Evolutionary conservation across 2,888 invertebrate species (phyloP), one percentile per base, ranked within the genome.

Genomic region (Dysmachus trigonus): DNA sequence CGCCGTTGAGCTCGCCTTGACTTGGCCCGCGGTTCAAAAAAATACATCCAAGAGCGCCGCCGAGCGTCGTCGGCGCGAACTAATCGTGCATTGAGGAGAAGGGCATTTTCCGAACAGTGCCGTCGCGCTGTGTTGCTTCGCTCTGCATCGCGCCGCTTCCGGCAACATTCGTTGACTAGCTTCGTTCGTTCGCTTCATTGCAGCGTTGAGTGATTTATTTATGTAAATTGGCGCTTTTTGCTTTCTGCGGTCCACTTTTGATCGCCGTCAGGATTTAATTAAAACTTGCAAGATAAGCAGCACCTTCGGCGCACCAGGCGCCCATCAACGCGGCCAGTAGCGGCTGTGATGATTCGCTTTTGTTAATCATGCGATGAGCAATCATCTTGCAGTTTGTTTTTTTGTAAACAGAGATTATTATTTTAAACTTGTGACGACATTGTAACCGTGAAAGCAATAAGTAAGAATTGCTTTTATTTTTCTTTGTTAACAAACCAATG

Each of bases 21-120:
- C 30, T 27, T 77, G 77, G 47, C 77, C 77, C 77, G 22, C 27
- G 22, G 77, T 51, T 77, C 77, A 77, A 77, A 47, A 47, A 77
- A 77, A 47, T 76, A 77, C 47, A 77, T 4, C 18, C 22, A 2
- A 30, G 47, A 51, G 13, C 27, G 13, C 27, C 8, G 62, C 27
- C 8, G 13, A 1, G 27, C 27, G 47, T 41, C 15, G 38, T 1
- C 15, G 22, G 5, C 62, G 38, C 62, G 38, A 41, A 38, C 10
- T 38, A 7, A 53, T 22, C 72, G 38, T 74, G 38, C 35, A 74
- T 74, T 74, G 74, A 35, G 22, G 15, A 38, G 18, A 35, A 76
- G 73, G 31, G 31, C 33, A 31, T 73, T 31, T 73, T 1, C 22
- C 76, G 18, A n/a, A 18, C 18, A 33, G 18, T 76, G 22, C 38